Evolutionary conservation across 2,797 vertebrate species (phyloP), one percentile per base, ranked within the genome.

Genomic region (Nannoperca australis): DNA sequence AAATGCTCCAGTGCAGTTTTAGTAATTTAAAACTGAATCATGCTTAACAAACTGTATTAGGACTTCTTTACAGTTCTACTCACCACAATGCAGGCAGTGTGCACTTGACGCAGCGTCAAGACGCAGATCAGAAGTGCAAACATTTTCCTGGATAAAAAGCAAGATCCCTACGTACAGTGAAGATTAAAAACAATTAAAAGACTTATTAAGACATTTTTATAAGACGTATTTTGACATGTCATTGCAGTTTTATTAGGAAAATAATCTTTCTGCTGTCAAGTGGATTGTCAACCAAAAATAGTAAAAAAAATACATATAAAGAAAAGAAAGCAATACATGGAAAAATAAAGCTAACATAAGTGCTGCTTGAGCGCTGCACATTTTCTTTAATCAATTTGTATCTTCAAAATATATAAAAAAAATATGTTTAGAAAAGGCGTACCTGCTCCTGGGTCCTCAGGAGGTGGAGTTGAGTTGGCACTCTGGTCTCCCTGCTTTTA

Each of bases 61-160:
- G 30, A 14, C 14, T 1, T 42, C 8, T n/a, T 55, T 18, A 11
- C 6, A 11, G 8, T 8, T 42, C 2, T 70, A 85, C 92, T 90
- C 76, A 94, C 93, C 88, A 82, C 9, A 22, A 58, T 12, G 47
- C 92, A 93, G 24, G 73, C 74, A 3, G 83, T 12, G 24, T 85
- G 81, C 65, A 86, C 85, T 0, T 74, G 73, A n/a, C 88, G 88
- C 79, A 94, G 72, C 0, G 59, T 65, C 82, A 93, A 36, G 34
- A 86, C 20, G 70, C 30, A 91, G 58, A 93, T 49, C 59, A 86
- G 20, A 22, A 90, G 27, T 1, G 58, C 58, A 45, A 92, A 81
- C 94, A 95, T 95, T 60, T 44, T 93, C 44, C 32, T 54, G 34
- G 11, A 51, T 36, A n/a, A 51, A 49, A 54, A 32, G 27, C 6